phyloP scores from a whole-genome alignment of 2,797 vertebrate genomes.

The Loris lydekkerianus region DNA sequence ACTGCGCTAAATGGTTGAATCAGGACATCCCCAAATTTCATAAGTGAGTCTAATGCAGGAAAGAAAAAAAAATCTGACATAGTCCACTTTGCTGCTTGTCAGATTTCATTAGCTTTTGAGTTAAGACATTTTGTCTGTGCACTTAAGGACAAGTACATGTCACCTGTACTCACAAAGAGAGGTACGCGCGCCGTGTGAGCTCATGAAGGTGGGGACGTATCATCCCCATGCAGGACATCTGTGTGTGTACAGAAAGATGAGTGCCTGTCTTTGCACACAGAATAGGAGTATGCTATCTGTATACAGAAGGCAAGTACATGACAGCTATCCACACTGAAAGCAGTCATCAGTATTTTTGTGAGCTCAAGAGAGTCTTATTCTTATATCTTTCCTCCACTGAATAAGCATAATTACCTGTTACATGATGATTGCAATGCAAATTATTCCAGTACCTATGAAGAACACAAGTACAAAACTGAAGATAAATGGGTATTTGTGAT shows the following conservation, averaged over 20 bases:
- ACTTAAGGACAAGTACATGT: neutral
- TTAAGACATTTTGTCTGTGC: neutral
- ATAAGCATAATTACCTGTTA: neutral
- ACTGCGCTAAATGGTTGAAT: neutral
- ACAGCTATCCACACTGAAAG: neutral
- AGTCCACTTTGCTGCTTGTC: neutral
- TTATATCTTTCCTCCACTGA: neutral
- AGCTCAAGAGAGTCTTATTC: neutral
- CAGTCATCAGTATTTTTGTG: neutral
- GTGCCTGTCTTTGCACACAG: neutral
- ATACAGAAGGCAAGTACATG: neutral
- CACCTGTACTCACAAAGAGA: neutral
- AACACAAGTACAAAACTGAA: neutral
- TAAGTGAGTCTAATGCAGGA: neutral
- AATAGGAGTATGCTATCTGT: neutral
- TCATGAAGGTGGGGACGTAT: neutral
- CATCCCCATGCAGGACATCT: neutral
- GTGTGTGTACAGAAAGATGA: neutral
- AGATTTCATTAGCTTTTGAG: neutral
- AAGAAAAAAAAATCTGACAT: conserved; percentile 36
- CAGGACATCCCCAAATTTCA: neutral
- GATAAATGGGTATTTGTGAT: neutral
- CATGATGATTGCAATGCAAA: neutral
- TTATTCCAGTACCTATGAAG: neutral
- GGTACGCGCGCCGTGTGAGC: neutral